phyloP scores from a whole-genome alignment of 2,797 vertebrate genomes.

The Gymnoscopelus braueri region DNA sequence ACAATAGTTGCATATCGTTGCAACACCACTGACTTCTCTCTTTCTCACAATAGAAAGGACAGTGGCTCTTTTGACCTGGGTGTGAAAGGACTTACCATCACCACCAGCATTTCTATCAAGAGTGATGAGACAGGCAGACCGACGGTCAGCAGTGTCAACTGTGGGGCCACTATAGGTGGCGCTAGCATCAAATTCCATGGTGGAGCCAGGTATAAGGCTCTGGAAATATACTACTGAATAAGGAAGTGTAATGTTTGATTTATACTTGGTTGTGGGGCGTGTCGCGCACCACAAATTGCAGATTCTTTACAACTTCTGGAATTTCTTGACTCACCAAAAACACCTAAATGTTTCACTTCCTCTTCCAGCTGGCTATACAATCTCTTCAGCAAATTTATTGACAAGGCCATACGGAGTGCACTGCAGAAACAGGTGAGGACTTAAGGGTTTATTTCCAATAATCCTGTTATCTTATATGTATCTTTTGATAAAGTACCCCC shows the following conservation, averaged over 20 bases:
- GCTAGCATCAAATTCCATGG: constrained; percentile 74
- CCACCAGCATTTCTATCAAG: constrained; percentile 54
- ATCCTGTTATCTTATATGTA: too few species aligned
- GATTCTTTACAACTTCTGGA: too few species aligned
- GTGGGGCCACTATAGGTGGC: constrained; percentile 56
- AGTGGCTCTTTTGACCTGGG: constrained; percentile 77
- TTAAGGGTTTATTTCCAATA: not conserved
- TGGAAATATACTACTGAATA: too few species aligned
- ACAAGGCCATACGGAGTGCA: constrained; percentile 59
- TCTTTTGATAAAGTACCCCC: not conserved
- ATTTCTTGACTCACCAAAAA: not conserved
- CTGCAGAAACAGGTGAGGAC: constrained; percentile 73
- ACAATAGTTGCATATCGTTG: not conserved
- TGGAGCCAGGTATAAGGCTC: constrained; percentile 73
- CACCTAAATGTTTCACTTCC: not conserved
- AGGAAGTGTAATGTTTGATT: too few species aligned
- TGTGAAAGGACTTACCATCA: constrained; percentile 67
- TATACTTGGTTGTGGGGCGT: too few species aligned
- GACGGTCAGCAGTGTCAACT: constrained; percentile 59
- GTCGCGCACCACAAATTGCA: too few species aligned
- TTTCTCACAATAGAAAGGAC: constrained; percentile 67
- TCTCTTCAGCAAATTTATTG: constrained; percentile 69
- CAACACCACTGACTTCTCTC: not conserved
- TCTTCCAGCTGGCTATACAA: constrained; percentile 82
- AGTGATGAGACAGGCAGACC: constrained; percentile 78